Percentiles rank a stretch among this genome's conserved stretches.
Conservation (phyloP, 2,797 vertebrate genomes). For the Acrocephalus scirpaceus region DNA sequence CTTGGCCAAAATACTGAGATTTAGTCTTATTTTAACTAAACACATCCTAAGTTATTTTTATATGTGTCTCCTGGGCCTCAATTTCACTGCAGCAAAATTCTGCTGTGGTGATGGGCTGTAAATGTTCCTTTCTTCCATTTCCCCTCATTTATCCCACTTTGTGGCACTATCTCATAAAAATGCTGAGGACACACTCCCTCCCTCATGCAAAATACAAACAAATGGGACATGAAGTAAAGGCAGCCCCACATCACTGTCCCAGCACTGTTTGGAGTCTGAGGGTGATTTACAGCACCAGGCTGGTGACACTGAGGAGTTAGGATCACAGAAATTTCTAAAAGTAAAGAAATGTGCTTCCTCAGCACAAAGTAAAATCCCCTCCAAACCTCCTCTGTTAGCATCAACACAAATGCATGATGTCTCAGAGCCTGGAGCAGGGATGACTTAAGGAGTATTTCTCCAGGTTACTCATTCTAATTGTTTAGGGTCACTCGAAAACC, state of each 20-base stretch:
- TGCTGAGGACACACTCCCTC: neutral
- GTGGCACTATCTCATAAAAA: neutral
- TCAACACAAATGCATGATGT: neutral
- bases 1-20: slow-evolving; percentile 52
- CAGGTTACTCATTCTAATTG: neutral
- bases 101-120: neutral
- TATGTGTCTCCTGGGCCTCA: neutral
- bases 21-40: slow-evolving; percentile 62
- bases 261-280: neutral
- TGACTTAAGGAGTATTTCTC: neutral
- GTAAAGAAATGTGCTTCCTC: too few species aligned
- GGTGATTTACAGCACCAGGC: neutral
- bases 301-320: neutral
- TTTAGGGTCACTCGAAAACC: neutral
- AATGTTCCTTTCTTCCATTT: slow-evolving; percentile 1
- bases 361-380: neutral
- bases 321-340: neutral
- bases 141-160: neutral
- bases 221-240: neutral
- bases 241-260: neutral
- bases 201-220: neutral
- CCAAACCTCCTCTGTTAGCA: neutral
- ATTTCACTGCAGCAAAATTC: slow-evolving; percentile 25
- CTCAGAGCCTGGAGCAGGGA: neutral
- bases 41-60: slow-evolving; percentile 46